Evolutionary conservation across 2,113 vertebrate species (phyloP).

Genomic region (Procavia capensis): DNA sequence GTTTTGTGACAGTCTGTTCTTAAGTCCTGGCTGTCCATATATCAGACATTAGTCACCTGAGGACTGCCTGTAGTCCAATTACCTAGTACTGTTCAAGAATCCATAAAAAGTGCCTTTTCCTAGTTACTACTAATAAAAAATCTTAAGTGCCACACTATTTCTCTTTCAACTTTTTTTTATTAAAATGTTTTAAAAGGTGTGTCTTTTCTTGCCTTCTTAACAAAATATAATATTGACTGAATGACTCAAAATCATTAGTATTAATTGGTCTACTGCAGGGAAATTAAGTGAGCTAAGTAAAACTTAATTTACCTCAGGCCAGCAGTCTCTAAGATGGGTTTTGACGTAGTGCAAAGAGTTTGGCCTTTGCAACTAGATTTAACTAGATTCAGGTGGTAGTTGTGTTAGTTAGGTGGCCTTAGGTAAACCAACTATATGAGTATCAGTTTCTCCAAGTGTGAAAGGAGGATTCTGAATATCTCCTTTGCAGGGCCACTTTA

Average conservation of each 20-base stretch:
- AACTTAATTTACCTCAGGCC: not conserved
- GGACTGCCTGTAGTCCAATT: not conserved
- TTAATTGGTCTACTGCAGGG: not conserved
- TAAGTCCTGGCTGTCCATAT: too few species aligned
- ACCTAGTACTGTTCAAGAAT: not conserved
- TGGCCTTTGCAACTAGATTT: not conserved
- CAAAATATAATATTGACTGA: conserved; percentile 1
- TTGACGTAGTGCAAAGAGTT: not conserved
- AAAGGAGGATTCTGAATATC: not conserved
- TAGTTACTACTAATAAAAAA: conserved; percentile 21
- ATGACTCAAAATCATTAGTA: not conserved
- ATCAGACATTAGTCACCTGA: too few species aligned
- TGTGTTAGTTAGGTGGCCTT: not conserved
- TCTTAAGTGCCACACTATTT: not conserved
- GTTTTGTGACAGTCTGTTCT: too few species aligned
- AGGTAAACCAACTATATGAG: not conserved
- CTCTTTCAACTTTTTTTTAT: conserved; percentile 41
- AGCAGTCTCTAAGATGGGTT: not conserved
- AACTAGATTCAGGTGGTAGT: not conserved
- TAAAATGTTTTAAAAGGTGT: conserved; percentile 35
- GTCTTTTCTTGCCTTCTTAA: conserved; percentile 30
- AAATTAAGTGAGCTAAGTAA: conserved; percentile 22
- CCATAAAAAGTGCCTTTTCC: not conserved
- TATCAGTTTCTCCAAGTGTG: conserved; percentile 9
- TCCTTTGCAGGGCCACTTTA: not conserved